These are phyloP conservation scores for Rhopalosiphum nymphaeae DNA, from an alignment of 2,888 invertebrate species.

Conservation along the genomic window DNA sequence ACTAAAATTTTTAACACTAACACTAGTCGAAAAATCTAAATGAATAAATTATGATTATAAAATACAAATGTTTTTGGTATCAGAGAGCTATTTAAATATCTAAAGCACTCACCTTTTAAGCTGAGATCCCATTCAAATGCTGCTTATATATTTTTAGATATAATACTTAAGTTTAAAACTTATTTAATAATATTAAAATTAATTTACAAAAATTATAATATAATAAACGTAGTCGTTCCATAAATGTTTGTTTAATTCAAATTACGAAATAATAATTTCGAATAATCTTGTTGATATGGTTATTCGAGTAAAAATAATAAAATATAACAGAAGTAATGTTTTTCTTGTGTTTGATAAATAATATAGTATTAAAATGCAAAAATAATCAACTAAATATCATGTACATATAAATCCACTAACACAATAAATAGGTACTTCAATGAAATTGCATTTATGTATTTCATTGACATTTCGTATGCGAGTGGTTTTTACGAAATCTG, in stretches of 20 bases:
- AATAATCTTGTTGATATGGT: neutral
- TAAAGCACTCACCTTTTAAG: too few species aligned
- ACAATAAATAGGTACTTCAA: neutral
- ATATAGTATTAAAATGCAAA: neutral
- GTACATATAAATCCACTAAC: neutral
- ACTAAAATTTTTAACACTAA: neutral
- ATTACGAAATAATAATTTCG: too few species aligned
- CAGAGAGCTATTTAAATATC: neutral
- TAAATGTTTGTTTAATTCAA: neutral
- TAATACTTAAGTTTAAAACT: too few species aligned
- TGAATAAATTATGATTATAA: neutral
- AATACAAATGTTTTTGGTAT: neutral
- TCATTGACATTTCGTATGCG: neutral
- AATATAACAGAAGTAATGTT: neutral
- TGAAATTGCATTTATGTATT: neutral
- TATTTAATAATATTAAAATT: too few species aligned
- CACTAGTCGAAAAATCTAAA: neutral
- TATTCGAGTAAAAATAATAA: neutral
- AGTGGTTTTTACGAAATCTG: neutral
- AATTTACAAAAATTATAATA: neutral
- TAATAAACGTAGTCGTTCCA: neutral
- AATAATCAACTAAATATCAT: neutral
- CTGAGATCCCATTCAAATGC: too few species aligned
- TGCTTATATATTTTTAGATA: too few species aligned
- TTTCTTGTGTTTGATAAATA: neutral